phyloP scores from a whole-genome alignment of 1,140 invertebrate species.

The Drosophila hydei region DNA sequence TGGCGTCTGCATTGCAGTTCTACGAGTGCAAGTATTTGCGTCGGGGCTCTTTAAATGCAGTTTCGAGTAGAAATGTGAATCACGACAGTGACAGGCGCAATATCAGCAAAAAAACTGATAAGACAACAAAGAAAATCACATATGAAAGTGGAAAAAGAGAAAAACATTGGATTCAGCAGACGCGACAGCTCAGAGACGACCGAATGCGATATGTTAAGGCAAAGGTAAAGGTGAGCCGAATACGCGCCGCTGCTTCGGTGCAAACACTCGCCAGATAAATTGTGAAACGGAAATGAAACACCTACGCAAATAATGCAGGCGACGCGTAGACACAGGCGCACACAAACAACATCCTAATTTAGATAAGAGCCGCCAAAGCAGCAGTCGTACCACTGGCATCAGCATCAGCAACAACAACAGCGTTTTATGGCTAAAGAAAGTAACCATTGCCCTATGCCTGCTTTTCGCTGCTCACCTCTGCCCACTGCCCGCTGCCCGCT shows the following conservation, averaged over 20 bases:
- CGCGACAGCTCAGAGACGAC: slow-evolving; percentile 5
- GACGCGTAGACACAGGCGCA: slow-evolving; percentile 76
- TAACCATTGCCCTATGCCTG: slow-evolving; percentile 33
- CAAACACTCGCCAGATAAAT: slow-evolving; percentile 76
- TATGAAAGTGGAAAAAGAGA: slow-evolving; percentile 63
- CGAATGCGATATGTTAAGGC: slow-evolving; percentile 8
- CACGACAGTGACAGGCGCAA: slow-evolving; percentile 25
- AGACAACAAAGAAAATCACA: slow-evolving; percentile 67
- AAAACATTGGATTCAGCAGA: slow-evolving; percentile 37
- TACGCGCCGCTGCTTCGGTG: slow-evolving; percentile 44
- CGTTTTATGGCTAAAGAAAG: slow-evolving; percentile 70
- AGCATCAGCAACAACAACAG: slow-evolving; percentile 5
- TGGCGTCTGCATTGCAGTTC: slow-evolving; percentile 41
- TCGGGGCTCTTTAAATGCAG: slow-evolving; percentile 45
- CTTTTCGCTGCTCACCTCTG: slow-evolving; percentile 21
- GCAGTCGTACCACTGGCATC: slow-evolving; percentile 4
- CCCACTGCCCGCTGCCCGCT: slow-evolving; percentile 3
- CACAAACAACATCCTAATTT: slow-evolving; percentile 82
- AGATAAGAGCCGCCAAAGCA: slow-evolving; percentile 73
- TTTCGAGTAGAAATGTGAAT: slow-evolving; percentile 58
- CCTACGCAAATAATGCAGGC: slow-evolving; percentile 79
- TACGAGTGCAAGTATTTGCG: slow-evolving; percentile 12
- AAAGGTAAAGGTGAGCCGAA: slow-evolving; percentile 55
- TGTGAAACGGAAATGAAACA: slow-evolving; percentile 83
- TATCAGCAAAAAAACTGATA: slow-evolving; percentile 44